Conservation (phyloP, 2,797 vertebrate genomes). For the Bradypus variegatus region DNA sequence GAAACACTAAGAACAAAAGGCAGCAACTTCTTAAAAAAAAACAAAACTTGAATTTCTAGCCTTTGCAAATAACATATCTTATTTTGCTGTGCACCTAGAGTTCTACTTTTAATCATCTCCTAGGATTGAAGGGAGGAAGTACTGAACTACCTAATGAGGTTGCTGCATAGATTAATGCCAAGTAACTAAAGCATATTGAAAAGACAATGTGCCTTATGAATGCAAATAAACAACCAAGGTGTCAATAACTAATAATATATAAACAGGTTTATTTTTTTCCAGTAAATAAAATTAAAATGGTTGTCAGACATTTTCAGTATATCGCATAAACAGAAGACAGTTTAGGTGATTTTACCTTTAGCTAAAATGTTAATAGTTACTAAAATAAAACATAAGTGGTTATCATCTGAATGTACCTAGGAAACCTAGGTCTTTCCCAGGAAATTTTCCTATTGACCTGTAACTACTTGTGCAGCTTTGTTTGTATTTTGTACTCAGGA, state of each 20-base stretch:
- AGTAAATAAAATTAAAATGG: slow-evolving; percentile 47
- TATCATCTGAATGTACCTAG: neutral
- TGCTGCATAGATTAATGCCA: neutral
- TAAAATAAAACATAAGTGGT: neutral
- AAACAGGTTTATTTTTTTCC: slow-evolving; percentile 31
- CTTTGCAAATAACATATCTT: neutral
- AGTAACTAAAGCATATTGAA: neutral
- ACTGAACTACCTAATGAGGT: neutral
- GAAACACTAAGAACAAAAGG: neutral
- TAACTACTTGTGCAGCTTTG: neutral
- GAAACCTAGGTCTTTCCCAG: neutral
- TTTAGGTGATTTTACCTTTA: slow-evolving; percentile 48
- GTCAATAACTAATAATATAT: neutral
- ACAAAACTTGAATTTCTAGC: neutral
- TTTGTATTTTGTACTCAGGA: neutral
- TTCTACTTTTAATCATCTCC: neutral
- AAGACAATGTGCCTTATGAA: neutral
- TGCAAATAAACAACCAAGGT: neutral
- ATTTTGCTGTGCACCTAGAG: neutral
- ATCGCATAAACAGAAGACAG: slow-evolving; percentile 31
- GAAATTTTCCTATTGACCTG: neutral
- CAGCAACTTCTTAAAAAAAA: neutral
- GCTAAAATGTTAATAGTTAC: slow-evolving; percentile 50
- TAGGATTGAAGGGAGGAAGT: neutral
- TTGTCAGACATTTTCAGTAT: neutral